Base-by-base conservation (phyloP, 1,140 invertebrate genomes). In the Orius laevigatus region DNA sequence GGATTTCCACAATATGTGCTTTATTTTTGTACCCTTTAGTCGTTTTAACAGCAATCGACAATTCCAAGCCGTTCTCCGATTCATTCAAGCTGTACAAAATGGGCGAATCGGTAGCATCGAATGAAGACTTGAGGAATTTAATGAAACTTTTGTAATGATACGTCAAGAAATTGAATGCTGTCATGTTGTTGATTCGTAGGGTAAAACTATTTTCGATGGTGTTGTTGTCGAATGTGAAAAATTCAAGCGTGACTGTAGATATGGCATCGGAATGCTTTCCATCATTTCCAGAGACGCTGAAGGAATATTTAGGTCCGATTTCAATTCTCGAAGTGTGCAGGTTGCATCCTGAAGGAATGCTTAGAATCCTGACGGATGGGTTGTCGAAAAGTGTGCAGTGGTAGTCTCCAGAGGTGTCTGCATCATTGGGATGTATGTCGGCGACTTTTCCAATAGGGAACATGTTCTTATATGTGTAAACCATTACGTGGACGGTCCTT, bases 401-500 rank as follows among this genome's bases (percentile, higher is more conserved):
- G 62, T 94, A 95, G 53, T 88, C 77, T 1, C 90, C 91, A 36
- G 76, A 75, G 10, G 77, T 75, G 62, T 97, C 91, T 3, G 78
- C 73, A 69, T 96, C 92, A 58, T 89, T 83, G 3, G 92, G 92
- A 64, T 81, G 81, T 1, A 95, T 81, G 64, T 91, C 76, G 12
- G 88, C 91, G 52, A 97, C 80, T 65, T 84, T 84, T 35, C 85
- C 84, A 15, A 71, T 56, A 0, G 81, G 79, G 55, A 69, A 64
- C 43, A 70, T 70, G 42, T 77, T 76, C 57, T 84, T 82, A 54
- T 84, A 83, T 0, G 82, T 71, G 59, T 84, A 75, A 5, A 94
- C 78, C 18, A 87, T 65, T 15, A 94, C 72, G 54, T 84, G 81
- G 1, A 86, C 80, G 14, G 80, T 82, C 55, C 91, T 72, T 6